phyloP scores from a whole-genome alignment of 1,140 invertebrate genomes.

The Nebria ingens region DNA sequence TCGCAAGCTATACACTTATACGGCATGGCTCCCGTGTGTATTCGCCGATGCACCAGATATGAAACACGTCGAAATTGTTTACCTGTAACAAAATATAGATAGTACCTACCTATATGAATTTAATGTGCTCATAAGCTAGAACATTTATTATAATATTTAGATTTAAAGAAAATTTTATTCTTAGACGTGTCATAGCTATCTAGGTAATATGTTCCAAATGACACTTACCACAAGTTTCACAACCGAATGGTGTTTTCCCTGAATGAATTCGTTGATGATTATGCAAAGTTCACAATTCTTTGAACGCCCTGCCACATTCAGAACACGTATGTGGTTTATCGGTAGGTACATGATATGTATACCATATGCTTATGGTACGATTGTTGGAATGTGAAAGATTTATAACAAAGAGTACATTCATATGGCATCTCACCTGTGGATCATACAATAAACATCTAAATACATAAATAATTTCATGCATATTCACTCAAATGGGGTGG shows the following conservation, averaged over 20 bases:
- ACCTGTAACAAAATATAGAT: slow-evolving; percentile 41
- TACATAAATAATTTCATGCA: no score
- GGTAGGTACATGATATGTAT: slow-evolving; percentile 77
- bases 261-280: slow-evolving; percentile 78
- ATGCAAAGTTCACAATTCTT: slow-evolving; percentile 79
- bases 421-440: slow-evolving; percentile 85
- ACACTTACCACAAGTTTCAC: slow-evolving; percentile 72
- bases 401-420: slow-evolving; percentile 70
- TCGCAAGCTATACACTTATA: slow-evolving; percentile 72
- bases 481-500: no score
- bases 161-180: no score
- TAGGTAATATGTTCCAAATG: neutral
- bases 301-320: slow-evolving; percentile 73
- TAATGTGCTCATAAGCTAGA: no score
- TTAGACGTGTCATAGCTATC: no score
- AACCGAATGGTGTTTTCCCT: slow-evolving; percentile 84
- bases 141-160: no score
- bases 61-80: slow-evolving; percentile 77
- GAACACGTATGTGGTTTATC: slow-evolving; percentile 72
- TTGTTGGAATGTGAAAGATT: slow-evolving; percentile 84
- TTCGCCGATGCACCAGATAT: slow-evolving; percentile 72
- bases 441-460: no score
- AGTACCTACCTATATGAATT: no score
- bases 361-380: slow-evolving; percentile 84
- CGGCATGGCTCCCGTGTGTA: slow-evolving; percentile 73